phyloP scores from a whole-genome alignment of 2,888 invertebrate genomes.

The Baronia brevicornis region DNA sequence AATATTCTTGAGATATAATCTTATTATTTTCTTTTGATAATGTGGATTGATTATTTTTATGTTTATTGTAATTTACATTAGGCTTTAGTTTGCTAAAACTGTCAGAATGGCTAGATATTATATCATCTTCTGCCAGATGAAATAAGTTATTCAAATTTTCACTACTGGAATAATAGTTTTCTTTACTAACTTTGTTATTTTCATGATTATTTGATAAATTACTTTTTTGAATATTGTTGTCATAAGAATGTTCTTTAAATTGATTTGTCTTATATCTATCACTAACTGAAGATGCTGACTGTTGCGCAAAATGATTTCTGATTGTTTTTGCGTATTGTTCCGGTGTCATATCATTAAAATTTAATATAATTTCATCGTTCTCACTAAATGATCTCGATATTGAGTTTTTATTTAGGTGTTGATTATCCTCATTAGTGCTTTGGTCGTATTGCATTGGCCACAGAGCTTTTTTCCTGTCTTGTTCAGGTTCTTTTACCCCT shows the following conservation, averaged over 20 bases:
- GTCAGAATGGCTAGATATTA: too few relatives aligned
- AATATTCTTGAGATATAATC: conserved; percentile 16
- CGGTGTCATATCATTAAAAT: conserved; percentile 61
- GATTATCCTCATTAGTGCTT: conserved; percentile 36
- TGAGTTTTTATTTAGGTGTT: conserved; percentile 48
- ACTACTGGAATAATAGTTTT: too few relatives aligned
- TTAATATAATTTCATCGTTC: conserved; percentile 58
- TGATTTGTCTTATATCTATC: too few relatives aligned
- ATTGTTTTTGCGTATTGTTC: conserved; percentile 60
- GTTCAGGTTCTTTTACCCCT: conserved; percentile 43
- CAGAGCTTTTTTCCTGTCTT: conserved; percentile 52
- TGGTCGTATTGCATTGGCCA: conserved; percentile 69
- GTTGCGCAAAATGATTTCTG: conserved; percentile 41
- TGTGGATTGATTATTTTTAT: conserved; percentile 10
- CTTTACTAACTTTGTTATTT: not conserved
- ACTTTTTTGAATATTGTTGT: too few relatives aligned
- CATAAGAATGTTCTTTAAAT: too few relatives aligned
- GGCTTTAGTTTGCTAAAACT: too few relatives aligned
- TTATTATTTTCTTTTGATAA: conserved; percentile 6
- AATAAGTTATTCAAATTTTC: too few relatives aligned
- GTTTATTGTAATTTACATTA: too few relatives aligned
- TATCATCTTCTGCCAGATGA: too few relatives aligned
- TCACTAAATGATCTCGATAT: conserved; percentile 61
- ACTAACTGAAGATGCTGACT: too few relatives aligned
- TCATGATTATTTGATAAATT: not conserved